Base-by-base conservation (phyloP, 2,113 vertebrate genomes). In the Cebus imitator region DNA sequence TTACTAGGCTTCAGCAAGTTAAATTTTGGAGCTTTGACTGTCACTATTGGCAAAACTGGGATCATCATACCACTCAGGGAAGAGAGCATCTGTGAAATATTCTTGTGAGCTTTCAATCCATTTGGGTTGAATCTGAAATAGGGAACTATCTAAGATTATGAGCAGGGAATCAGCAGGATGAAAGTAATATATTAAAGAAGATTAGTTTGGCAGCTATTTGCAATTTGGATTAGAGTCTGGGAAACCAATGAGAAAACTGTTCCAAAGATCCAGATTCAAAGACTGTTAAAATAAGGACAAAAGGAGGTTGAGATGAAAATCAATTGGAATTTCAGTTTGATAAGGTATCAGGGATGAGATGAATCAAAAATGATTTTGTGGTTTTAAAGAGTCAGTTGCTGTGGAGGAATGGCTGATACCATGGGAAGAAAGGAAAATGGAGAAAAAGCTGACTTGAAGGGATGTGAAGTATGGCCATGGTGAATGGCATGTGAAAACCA, bases 111-210 rank as follows among this genome's bases (percentile, higher is more conserved):
- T 87, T 94, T 95, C 20, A 35, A 70, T 95, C 79, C 96, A 25
- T 93, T 96, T 85, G 85, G 94, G 92, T 92, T 96, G 64, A 68
- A 85, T 92, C 35, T 90, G 92, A 91, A 97, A 94, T 17, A 88
- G 87, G 72, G 72, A 95, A 95, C 92, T 92, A 58, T 84, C 96
- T 96, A 90, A 93, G 81, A 96, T 91, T 94, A 97, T 96, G 97
- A 97, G 94, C 97, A 85, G 92, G 70, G 66, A 93, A 92, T 96
- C 96, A 97, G 97, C 98, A 64, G 94, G 97, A 94, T 91, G 97
- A 96, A 97, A 97, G 97, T 94, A 97, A 97, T 97, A 97, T 94
- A 94, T 96, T 97, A 97, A 97, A 97, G 97, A 94, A 97, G 97
- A 98, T 98, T 97, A 97, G 97, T 91, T 97, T 98, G 96, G 97